Evolutionary conservation across 2,797 vertebrate species (phyloP).

Genomic region (Atherinosoma microstoma): DNA sequence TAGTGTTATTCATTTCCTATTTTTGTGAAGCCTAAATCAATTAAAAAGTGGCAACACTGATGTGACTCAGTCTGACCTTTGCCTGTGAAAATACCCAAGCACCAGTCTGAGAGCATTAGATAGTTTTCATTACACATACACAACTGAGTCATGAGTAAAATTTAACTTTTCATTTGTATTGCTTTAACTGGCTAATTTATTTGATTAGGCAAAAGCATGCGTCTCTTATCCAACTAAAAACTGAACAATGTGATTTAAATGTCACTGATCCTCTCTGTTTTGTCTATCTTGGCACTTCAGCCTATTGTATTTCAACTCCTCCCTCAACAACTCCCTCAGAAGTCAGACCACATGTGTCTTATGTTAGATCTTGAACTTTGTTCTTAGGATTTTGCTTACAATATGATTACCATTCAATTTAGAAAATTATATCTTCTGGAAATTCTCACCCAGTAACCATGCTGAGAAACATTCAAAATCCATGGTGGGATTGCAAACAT

Average conservation of each 20-base stretch:
- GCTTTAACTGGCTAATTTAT: neutral
- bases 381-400: slow-evolving; percentile 4
- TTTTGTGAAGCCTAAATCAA: slow-evolving; percentile 36
- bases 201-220: neutral
- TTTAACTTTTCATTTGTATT: neutral
- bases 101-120: neutral
- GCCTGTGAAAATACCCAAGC: slow-evolving; percentile 28
- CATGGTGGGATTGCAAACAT: neutral
- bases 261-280: neutral
- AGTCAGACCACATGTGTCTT: slow-evolving; percentile 9
- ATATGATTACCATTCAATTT: slow-evolving; percentile 1
- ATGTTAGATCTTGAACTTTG: slow-evolving; percentile 3
- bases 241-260: neutral
- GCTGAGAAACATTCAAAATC: neutral
- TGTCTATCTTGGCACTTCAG: neutral
- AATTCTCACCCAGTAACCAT: neutral
- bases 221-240: slow-evolving; percentile 2
- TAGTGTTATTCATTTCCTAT: slow-evolving; percentile 47
- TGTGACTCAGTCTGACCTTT: slow-evolving; percentile 29
- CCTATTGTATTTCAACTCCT: slow-evolving; percentile 9
- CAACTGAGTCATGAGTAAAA: neutral
- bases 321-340: slow-evolving; percentile 3
- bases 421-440: slow-evolving; percentile 2
- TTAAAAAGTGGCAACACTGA: slow-evolving; percentile 35
- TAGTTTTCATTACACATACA: neutral